Conservation (phyloP, 2,113 vertebrate genomes). For the Aspidoscelis tigris region DNA sequence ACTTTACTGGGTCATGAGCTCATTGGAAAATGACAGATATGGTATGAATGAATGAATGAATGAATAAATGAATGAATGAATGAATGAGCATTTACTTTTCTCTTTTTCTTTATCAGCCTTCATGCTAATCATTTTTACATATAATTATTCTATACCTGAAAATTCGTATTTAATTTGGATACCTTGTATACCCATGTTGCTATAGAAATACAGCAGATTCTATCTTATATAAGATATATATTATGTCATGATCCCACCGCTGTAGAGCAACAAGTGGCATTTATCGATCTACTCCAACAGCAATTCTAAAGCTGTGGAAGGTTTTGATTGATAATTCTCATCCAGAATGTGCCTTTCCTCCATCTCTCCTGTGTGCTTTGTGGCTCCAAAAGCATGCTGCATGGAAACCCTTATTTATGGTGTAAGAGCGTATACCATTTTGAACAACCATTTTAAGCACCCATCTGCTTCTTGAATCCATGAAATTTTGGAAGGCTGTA, state of each 20-base stretch:
- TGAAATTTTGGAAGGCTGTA: not conserved
- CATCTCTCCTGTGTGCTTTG: constrained; percentile 31
- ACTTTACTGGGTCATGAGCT: too few relatives aligned
- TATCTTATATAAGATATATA: constrained; percentile 20
- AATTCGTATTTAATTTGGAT: not conserved
- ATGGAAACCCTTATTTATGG: constrained; percentile 40
- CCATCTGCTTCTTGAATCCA: not conserved
- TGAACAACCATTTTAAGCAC: constrained; percentile 39
- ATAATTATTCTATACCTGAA: constrained; percentile 8
- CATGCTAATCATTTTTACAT: too few relatives aligned
- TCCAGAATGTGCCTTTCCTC: constrained; percentile 52
- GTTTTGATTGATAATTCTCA: constrained; percentile 64
- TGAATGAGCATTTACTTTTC: too few relatives aligned
- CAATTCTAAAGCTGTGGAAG: constrained; percentile 52
- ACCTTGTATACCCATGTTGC: not conserved
- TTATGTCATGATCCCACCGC: constrained; percentile 32
- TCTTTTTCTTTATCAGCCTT: too few relatives aligned
- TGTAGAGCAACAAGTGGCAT: constrained; percentile 49
- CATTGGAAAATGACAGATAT: too few relatives aligned
- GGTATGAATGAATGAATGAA: too few relatives aligned
- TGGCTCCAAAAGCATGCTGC: not conserved
- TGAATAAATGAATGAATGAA: too few relatives aligned
- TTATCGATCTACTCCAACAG: constrained; percentile 61
- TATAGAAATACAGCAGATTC: not conserved
- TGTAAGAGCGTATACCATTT: constrained; percentile 32